phyloP scores from a whole-genome alignment of 2,888 invertebrate species.

The Ophonus ardosiacus region DNA sequence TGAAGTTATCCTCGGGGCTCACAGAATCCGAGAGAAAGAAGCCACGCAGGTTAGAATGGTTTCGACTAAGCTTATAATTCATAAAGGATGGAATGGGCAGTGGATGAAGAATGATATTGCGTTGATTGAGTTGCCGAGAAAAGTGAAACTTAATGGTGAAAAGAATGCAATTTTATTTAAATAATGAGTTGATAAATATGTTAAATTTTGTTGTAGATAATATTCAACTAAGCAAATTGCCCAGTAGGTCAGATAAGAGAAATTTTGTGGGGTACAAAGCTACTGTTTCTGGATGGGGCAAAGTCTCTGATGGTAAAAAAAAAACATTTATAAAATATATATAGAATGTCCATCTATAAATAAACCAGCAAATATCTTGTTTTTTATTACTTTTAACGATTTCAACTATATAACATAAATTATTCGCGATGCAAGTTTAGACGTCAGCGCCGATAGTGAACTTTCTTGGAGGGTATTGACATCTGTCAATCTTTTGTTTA shows the following conservation, averaged over 20 bases:
- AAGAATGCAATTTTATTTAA: background rate
- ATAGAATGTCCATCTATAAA: too few species aligned
- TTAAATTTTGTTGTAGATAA: slow-evolving; percentile 40
- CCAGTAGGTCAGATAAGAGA: background rate
- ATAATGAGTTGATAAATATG: background rate
- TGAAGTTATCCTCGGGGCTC: slow-evolving; percentile 69
- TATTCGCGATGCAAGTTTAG: too few species aligned
- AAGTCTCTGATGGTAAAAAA: slow-evolving; percentile 48
- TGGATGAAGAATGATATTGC: slow-evolving; percentile 64
- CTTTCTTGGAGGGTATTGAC: too few species aligned
- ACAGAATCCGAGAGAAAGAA: slow-evolving; percentile 71
- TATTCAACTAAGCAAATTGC: slow-evolving; percentile 37
- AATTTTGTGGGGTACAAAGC: slow-evolving; percentile 34
- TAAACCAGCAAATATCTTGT: too few species aligned
- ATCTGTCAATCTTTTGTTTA: too few species aligned
- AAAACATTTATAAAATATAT: background rate
- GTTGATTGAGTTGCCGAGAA: slow-evolving; percentile 46
- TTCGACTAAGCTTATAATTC: slow-evolving; percentile 71
- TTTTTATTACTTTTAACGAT: too few species aligned
- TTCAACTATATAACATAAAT: too few species aligned
- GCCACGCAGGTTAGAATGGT: slow-evolving; percentile 69
- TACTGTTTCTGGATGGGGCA: slow-evolving; percentile 56
- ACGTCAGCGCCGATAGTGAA: too few species aligned
- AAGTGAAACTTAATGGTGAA: slow-evolving; percentile 35
- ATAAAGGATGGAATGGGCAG: slow-evolving; percentile 72